A percentile compares a stretch with the other conserved stretches of the same genome.
Evolutionary conservation across 2,113 vertebrate species (phyloP).

Genomic region (Hypanus sabinus): DNA sequence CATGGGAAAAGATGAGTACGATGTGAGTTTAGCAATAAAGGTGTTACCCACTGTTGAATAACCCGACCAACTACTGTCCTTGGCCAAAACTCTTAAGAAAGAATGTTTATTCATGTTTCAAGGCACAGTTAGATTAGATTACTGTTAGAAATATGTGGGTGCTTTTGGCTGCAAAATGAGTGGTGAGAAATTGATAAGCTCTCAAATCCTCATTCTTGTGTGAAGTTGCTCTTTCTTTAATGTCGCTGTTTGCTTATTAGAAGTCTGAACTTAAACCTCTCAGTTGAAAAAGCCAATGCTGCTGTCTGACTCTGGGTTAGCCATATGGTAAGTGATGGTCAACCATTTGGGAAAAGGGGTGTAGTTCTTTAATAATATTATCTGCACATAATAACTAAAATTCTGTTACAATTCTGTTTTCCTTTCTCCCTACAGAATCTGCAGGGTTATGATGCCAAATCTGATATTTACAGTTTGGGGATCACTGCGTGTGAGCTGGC

Average conservation of each 20-base stretch:
- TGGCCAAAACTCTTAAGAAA: background rate
- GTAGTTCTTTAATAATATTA: background rate
- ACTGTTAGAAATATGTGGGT: background rate
- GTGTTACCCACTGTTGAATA: too few species aligned
- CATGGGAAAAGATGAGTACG: too few species aligned
- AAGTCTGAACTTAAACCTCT: background rate
- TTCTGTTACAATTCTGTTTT: background rate
- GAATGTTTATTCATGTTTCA: background rate
- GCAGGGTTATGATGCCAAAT: slow-evolving; percentile 89
- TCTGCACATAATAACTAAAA: background rate
- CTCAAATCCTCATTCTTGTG: background rate
- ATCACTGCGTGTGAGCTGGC: slow-evolving; percentile 96
- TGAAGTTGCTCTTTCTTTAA: background rate
- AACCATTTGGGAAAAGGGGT: background rate
- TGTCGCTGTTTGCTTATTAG: background rate
- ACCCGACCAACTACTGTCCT: background rate
- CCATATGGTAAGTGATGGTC: background rate
- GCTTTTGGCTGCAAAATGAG: background rate
- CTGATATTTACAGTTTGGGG: slow-evolving; percentile 95
- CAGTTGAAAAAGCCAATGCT: background rate
- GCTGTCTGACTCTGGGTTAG: background rate
- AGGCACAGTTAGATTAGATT: background rate
- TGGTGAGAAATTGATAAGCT: background rate
- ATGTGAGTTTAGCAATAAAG: too few species aligned
- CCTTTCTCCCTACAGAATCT: slow-evolving; percentile 67